Conservation (phyloP, 1,140 invertebrate species). For the Choristoneura fumiferana region DNA sequence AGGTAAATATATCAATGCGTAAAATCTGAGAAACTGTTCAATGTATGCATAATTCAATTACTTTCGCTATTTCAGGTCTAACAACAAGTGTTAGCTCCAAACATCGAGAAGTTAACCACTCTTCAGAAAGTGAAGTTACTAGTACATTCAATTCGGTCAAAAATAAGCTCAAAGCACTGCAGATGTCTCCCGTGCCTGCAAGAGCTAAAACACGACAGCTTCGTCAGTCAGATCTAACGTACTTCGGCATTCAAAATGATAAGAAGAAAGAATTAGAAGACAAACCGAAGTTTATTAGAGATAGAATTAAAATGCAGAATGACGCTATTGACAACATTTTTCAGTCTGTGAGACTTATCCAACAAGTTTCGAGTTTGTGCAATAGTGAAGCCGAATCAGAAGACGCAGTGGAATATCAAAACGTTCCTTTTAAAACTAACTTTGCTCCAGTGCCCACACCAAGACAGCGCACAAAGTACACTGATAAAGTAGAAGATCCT, state of each 20-base stretch:
- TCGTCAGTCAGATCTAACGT: slow-evolving; percentile 59
- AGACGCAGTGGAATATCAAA: slow-evolving; percentile 63
- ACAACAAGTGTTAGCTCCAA: slow-evolving; percentile 24
- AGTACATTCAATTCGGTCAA: slow-evolving; percentile 25
- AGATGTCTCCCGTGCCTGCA: slow-evolving; percentile 32
- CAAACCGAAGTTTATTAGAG: neutral
- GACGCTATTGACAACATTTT: slow-evolving; percentile 33
- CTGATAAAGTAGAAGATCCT: slow-evolving; percentile 31
- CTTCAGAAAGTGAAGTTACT: slow-evolving; percentile 15
- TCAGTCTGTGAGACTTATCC: slow-evolving; percentile 43
- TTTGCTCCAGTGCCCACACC: slow-evolving; percentile 50
- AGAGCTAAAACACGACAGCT: slow-evolving; percentile 59
- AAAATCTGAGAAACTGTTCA: no score
- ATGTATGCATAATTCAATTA: no score
- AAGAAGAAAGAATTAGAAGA: slow-evolving; percentile 28
- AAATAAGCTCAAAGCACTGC: slow-evolving; percentile 32
- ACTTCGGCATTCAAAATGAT: slow-evolving; percentile 55
- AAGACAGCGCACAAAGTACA: slow-evolving; percentile 50
- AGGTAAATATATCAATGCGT: no score
- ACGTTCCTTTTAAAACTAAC: slow-evolving; percentile 50
- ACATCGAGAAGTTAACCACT: slow-evolving; percentile 11
- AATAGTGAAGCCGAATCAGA: slow-evolving; percentile 68
- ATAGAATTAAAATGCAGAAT: slow-evolving; percentile 28
- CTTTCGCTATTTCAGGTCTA: slow-evolving; percentile 41
- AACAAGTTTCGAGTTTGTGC: slow-evolving; percentile 59